Evolutionary conservation across 2,113 vertebrate genomes (phyloP), one percentile per base, ranked within the genome.

Genomic region (Rutilus rutilus): DNA sequence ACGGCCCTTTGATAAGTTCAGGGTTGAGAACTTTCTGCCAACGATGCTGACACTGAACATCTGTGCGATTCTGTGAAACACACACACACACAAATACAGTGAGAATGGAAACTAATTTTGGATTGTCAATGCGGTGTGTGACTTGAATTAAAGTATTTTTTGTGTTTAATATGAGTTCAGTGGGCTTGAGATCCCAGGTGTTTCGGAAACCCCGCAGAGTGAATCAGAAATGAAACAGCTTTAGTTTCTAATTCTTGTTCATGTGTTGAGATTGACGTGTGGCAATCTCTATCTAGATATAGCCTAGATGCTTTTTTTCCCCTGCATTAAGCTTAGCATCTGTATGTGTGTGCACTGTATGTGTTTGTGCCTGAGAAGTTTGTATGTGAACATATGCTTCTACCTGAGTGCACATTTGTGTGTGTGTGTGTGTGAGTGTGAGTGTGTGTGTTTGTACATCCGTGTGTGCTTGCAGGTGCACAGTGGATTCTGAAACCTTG

Each of bases 1-100:
- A 99, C 0, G 98, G 98, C 45, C 98, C 98, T 93, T 99, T 99
- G 91, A 99, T 99, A 90, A 99, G 97, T 92, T 99, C 98, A 87
- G 98, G 98, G 91, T 99, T 99, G 82, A 99, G 93, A 45, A 99
- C 98, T 89, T 99, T 99, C 94, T 99, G 98, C 98, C 98, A 99
- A 76, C 98, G 95, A 91, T 99, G 98, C 89, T 99, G 98, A 89
- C 98, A 99, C 92, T 99, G 98, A 85, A 99, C 97, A 93, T 99
- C 98, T 86, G 98, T 97, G 81, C 98, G 97, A 90, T 98, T 99
- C 98, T 99, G 94, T 57, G 62, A 79, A 21, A 62, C 67, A 86
- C 84, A 86, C 76, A 45, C 4, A 65, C 30, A 81, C 25, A 33
- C 30, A 33, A 8, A 7, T 25, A 73, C 30, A 25, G 82, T 83